These are phyloP conservation scores for Harpagoxenus sublaevis DNA, from an alignment of 2,888 invertebrate genomes.

Conservation along the genomic window DNA sequence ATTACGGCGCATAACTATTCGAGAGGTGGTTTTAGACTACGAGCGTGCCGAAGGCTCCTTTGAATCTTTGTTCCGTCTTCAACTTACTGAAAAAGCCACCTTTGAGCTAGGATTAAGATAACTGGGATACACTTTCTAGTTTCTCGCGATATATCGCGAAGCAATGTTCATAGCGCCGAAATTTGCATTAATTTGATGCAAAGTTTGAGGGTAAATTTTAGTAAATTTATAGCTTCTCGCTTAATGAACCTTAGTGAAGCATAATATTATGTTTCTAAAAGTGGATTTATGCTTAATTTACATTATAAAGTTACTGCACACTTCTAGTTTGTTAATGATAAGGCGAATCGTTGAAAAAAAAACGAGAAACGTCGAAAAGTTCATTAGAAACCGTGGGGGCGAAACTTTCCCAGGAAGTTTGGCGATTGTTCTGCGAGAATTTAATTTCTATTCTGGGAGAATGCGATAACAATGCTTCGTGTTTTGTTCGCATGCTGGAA, in stretches of 20 bases:
- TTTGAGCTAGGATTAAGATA: background rate
- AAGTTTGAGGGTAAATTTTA: background rate
- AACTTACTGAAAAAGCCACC: no score
- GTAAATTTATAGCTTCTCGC: background rate
- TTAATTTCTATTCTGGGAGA: constrained; percentile 62
- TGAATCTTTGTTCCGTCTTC: background rate
- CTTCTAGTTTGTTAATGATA: background rate
- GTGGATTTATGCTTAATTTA: background rate
- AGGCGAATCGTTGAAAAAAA: background rate
- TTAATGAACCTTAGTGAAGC: background rate
- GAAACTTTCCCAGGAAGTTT: constrained; percentile 56
- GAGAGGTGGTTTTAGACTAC: background rate
- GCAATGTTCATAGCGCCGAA: background rate
- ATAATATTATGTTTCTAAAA: background rate
- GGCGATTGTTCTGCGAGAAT: constrained; percentile 66
- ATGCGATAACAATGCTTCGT: constrained; percentile 54
- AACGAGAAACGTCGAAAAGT: constrained; percentile 44
- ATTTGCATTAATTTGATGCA: background rate
- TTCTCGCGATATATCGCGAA: background rate
- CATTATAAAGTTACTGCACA: background rate
- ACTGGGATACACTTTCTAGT: background rate
- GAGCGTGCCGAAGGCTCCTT: background rate
- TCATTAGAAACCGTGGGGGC: constrained; percentile 19
- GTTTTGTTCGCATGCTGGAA: constrained; percentile 58
- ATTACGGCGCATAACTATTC: background rate